These are phyloP conservation scores for Diarsia rubi DNA, from an alignment of 2,888 invertebrate genomes.

Conservation along the genomic window DNA sequence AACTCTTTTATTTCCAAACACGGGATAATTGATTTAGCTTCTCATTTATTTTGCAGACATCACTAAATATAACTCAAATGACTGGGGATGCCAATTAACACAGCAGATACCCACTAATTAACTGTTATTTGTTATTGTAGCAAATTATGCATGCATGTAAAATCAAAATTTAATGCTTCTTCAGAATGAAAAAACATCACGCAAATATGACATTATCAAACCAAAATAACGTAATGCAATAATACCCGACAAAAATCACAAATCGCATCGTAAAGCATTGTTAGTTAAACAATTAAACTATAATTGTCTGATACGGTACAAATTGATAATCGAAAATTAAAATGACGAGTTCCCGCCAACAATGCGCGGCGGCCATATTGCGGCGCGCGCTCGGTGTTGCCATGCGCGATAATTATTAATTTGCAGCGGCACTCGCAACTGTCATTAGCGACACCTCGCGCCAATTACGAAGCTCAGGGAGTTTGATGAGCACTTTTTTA, in stretches of 20 bases:
- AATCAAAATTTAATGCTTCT: constrained; percentile 23
- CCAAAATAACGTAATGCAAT: constrained; percentile 56
- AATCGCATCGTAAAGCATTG: constrained; percentile 53
- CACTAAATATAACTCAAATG: constrained; percentile 15
- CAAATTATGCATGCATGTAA: constrained; percentile 3
- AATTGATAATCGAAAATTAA: constrained; percentile 79
- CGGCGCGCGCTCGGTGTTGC: constrained; percentile 84
- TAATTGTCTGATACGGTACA: constrained; percentile 63
- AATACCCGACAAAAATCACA: constrained; percentile 59
- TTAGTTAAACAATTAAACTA: constrained; percentile 64
- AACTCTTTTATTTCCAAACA: constrained; percentile 36
- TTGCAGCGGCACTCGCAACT: constrained; percentile 83
- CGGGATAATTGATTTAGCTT: constrained; percentile 27
- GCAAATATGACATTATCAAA: constrained; percentile 45
- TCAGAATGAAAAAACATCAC: constrained; percentile 29
- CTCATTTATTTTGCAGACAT: constrained; percentile 26
- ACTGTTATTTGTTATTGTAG: not conserved
- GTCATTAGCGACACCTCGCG: constrained; percentile 90
- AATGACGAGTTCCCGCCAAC: constrained; percentile 80
- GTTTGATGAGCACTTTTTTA: constrained; percentile 89
- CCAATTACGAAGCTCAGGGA: constrained; percentile 88
- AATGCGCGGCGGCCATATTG: constrained; percentile 88
- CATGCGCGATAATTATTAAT: constrained; percentile 90
- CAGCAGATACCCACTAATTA: constrained; percentile 18
- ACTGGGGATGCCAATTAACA: constrained; percentile 28